phyloP scores from a whole-genome alignment of 2,888 invertebrate genomes.

The Acanthoscelides obtectus region DNA sequence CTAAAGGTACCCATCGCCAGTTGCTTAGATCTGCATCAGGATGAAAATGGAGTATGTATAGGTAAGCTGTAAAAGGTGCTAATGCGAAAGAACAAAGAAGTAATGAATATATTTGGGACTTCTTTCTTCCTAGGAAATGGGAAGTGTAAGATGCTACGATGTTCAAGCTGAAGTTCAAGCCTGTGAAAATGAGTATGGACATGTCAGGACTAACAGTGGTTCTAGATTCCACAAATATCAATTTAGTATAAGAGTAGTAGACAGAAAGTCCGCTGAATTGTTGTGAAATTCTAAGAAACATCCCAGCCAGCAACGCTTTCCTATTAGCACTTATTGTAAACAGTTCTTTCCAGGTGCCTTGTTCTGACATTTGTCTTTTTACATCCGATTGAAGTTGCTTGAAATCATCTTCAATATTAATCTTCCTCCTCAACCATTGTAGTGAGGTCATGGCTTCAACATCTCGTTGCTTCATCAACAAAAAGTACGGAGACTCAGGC shows the following conservation, averaged over 20 bases:
- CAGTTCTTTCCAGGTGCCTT: slow-evolving; percentile 36
- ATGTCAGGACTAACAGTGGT: slow-evolving; percentile 33
- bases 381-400: slow-evolving; percentile 29
- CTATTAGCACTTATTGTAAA: slow-evolving; percentile 32
- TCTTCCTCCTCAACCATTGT: slow-evolving; percentile 26
- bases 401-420: slow-evolving; percentile 31
- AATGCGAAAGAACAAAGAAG: slow-evolving; percentile 16
- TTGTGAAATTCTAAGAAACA: slow-evolving; percentile 35
- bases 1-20: slow-evolving; percentile 34
- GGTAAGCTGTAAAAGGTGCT: not conserved
- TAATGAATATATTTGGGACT: slow-evolving; percentile 31
- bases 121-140: slow-evolving; percentile 34
- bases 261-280: slow-evolving; percentile 34
- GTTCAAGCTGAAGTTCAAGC: slow-evolving; percentile 20
- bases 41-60: not conserved
- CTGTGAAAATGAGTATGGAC: slow-evolving; percentile 34
- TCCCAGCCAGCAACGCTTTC: slow-evolving; percentile 32
- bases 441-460: slow-evolving; percentile 31
- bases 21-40: not conserved
- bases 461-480: slow-evolving; percentile 28
- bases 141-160: slow-evolving; percentile 26
- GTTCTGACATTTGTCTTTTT: slow-evolving; percentile 36
- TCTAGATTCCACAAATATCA: slow-evolving; percentile 38
- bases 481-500: slow-evolving; percentile 53
- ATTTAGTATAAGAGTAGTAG: slow-evolving; percentile 34